These are phyloP conservation scores for Cataglyphis altisquamis DNA, from an alignment of 2,888 invertebrate species.

Conservation along the genomic window DNA sequence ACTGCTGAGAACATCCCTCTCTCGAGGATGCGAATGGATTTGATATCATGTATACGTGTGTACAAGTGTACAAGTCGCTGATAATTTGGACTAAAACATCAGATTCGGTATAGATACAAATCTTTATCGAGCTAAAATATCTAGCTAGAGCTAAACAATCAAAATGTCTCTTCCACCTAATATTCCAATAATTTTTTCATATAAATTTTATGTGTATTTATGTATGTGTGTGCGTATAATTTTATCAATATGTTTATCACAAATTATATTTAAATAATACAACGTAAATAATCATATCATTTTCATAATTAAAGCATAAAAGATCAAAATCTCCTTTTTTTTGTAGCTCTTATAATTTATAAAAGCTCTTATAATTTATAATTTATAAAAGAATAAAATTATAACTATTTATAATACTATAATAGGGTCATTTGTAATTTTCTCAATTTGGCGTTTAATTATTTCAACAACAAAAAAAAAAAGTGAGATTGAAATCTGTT, in stretches of 20 bases:
- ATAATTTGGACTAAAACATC: conserved; percentile 37
- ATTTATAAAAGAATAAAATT: conserved; percentile 18
- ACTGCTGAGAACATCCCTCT: conserved; percentile 3
- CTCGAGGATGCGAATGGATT: conserved; percentile 32
- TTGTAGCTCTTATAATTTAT: neutral
- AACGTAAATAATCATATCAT: neutral
- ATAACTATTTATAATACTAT: conserved; percentile 18
- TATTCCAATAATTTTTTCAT: conserved; percentile 8
- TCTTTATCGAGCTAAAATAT: neutral
- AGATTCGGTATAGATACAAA: conserved; percentile 13
- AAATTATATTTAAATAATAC: neutral
- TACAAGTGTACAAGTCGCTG: neutral
- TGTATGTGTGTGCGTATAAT: too few relatives aligned
- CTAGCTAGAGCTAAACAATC: neutral
- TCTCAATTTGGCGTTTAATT: conserved; percentile 50
- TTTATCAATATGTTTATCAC: neutral
- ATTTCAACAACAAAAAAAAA: neutral
- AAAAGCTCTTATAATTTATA: neutral
- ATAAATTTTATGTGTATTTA: neutral
- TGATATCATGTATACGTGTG: conserved; percentile 16
- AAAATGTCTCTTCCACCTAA: neutral
- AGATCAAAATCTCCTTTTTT: neutral
- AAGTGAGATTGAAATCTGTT: conserved; percentile 48
- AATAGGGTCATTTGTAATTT: conserved; percentile 13
- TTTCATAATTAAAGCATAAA: neutral